Evolutionary conservation across 2,888 invertebrate genomes (phyloP).

Genomic region (Meiosimyza decipiens): DNA sequence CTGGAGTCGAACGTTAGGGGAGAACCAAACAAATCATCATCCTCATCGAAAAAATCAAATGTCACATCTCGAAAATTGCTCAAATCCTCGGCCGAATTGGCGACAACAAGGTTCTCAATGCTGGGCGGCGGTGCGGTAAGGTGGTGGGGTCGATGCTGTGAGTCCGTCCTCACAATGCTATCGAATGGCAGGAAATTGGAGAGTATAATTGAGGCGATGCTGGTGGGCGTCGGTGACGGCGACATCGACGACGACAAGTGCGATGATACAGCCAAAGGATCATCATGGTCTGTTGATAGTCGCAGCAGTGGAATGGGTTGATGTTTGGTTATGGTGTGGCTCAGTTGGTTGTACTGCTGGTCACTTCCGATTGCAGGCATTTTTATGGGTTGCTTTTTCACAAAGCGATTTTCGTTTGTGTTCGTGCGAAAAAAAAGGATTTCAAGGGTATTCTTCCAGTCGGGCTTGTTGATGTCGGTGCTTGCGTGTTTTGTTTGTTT

Average conservation of each 20-base stretch:
- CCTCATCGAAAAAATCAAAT: constrained; percentile 64
- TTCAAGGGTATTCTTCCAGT: too few relatives aligned
- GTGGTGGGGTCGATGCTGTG: constrained; percentile 35
- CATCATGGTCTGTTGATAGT: constrained; percentile 24
- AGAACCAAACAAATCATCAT: constrained; percentile 66
- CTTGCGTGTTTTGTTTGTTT: neutral
- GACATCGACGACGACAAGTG: constrained; percentile 22
- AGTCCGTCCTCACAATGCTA: constrained; percentile 38
- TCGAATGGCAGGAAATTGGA: constrained; percentile 50
- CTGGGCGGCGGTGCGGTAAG: constrained; percentile 60
- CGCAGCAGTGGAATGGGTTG: constrained; percentile 31
- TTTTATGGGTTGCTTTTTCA: constrained; percentile 31
- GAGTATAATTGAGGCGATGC: constrained; percentile 47
- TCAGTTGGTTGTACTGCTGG: constrained; percentile 39
- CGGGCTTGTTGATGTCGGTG: too few relatives aligned
- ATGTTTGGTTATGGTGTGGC: constrained; percentile 44
- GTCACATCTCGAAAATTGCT: constrained; percentile 60
- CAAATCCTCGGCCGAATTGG: constrained; percentile 62
- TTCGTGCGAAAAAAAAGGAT: neutral
- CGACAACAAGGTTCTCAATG: constrained; percentile 61
- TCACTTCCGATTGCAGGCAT: constrained; percentile 48
- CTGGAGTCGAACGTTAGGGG: constrained; percentile 67
- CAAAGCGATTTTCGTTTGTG: too few relatives aligned
- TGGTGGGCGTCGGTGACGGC: constrained; percentile 33
- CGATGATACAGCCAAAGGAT: constrained; percentile 37